Evolutionary conservation across 2,113 vertebrate species (phyloP), one percentile per base, ranked within the genome.

Genomic region (Spilogale gracilis): DNA sequence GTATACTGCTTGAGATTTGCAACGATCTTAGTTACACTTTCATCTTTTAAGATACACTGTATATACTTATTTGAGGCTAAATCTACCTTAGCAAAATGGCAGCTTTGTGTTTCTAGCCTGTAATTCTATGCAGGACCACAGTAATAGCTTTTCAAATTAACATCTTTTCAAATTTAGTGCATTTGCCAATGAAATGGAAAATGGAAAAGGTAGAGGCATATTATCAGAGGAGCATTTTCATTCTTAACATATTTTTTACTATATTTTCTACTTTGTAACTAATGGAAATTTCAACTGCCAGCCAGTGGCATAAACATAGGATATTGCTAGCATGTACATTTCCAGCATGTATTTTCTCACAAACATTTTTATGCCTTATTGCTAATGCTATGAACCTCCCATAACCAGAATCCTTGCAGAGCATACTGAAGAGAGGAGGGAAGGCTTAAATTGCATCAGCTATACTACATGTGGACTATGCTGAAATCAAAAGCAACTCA

Each of bases 401-500:
- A 92, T 71, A 95, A 78, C 16, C 54, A 89, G 54, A 86, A 81
- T 58, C 63, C 74, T 63, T 80, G 38, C 60, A 32, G 48, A 54
- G 32, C 58, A 25, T 38, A 10, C 50, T 14, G 56, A 78, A 9
- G 60, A 61, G 38, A 87, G 20, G 1, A 30, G 32, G 18, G 9
- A 84, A 16, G 48, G 63, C 10, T 91, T 60, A 69, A 60, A 81
- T 5, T 60, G 48, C 45, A 94, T 10, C 43, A 23, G 58, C 14
- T 38, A 27, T 58, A n/a, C 27, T 76, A 48, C 3, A 16, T 69
- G 17, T 65, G 17, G 30, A 52, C 63, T 60, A 2, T n/a, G 58
- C 25, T n/a, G 27, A 76, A 95, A 73, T 86, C 25, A 73, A 92
- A 96, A 97, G 65, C 83, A 84, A 58, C 12, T 61, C 78, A 52